A percentile compares a stretch with the other conserved stretches of the same genome.
Evolutionary conservation across 1,140 invertebrate genomes (phyloP).

Genomic region (Drosophila saltans): DNA sequence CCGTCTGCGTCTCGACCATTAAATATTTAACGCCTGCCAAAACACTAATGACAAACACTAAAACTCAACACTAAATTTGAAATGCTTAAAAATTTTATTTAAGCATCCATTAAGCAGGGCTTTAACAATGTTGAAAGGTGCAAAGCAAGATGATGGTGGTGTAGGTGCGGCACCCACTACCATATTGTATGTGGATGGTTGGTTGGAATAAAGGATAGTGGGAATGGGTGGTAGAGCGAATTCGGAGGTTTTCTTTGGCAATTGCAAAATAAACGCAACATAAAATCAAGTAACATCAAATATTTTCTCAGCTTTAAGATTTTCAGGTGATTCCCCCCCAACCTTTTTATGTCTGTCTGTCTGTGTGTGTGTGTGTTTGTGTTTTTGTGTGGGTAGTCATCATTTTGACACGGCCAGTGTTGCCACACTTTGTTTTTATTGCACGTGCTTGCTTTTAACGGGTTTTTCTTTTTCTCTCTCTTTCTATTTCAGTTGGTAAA

Average conservation of each 20-base stretch:
- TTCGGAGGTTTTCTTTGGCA: slow-evolving; percentile 28
- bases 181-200: slow-evolving; percentile 1
- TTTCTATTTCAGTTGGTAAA: not conserved
- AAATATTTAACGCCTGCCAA: slow-evolving; percentile 80
- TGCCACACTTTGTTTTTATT: slow-evolving; percentile 76
- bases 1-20: slow-evolving; percentile 50
- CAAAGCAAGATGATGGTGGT: not conserved
- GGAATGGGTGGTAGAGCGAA: not conserved
- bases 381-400: slow-evolving; percentile 33
- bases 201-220: not conserved
- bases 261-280: slow-evolving; percentile 72
- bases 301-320: slow-evolving; percentile 75
- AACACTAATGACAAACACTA: slow-evolving; percentile 80
- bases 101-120: slow-evolving; percentile 72
- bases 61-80: slow-evolving; percentile 73
- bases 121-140: slow-evolving; percentile 42
- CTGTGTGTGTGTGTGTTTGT: slow-evolving; percentile 8
- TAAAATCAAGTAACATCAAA: slow-evolving; percentile 73
- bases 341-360: slow-evolving; percentile 1
- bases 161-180: not conserved
- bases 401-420: slow-evolving; percentile 34
- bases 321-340: slow-evolving; percentile 15
- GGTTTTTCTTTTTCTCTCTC: slow-evolving; percentile 30
- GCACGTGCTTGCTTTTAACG: slow-evolving; percentile 62
- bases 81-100: slow-evolving; percentile 79